phyloP scores from a whole-genome alignment of 92 coral and sea anemone genomes.

The Porites divaricata region DNA sequence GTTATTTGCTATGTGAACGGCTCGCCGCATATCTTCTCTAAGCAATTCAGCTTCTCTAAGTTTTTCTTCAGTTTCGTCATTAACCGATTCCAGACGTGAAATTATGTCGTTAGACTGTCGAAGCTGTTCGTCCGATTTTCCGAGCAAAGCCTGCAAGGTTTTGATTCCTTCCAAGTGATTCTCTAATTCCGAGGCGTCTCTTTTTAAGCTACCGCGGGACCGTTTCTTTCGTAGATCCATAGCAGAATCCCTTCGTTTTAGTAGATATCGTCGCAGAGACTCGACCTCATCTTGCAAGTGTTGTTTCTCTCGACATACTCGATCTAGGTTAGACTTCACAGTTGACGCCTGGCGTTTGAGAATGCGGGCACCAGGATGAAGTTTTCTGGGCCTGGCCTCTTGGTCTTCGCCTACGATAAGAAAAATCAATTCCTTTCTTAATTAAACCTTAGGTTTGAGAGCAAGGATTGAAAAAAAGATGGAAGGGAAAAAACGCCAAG shows the following conservation, averaged over 20 bases:
- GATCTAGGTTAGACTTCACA: conserved; percentile 82
- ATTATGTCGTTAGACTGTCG: conserved; percentile 83
- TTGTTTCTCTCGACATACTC: conserved; percentile 82
- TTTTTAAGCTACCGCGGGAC: conserved; percentile 46
- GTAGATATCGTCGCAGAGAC: conserved; percentile 70
- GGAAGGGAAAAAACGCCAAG: not conserved
- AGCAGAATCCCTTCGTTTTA: conserved; percentile 68
- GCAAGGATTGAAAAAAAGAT: not conserved
- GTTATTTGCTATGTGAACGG: conserved; percentile 82
- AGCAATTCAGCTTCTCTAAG: conserved; percentile 71
- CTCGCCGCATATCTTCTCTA: conserved; percentile 79
- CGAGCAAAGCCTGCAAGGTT: conserved; percentile 79
- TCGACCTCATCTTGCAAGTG: conserved; percentile 88
- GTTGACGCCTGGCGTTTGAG: conserved; percentile 75
- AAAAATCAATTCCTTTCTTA: not conserved
- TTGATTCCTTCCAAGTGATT: conserved; percentile 72
- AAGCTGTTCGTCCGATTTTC: conserved; percentile 82
- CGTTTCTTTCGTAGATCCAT: conserved; percentile 56
- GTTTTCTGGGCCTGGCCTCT: conserved; percentile 51
- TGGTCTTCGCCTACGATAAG: conserved; percentile 9
- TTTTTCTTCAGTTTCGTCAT: conserved; percentile 85
- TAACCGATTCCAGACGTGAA: conserved; percentile 72
- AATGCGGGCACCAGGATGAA: conserved; percentile 73
- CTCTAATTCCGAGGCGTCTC: conserved; percentile 46
- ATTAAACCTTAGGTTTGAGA: too few species aligned